Base-by-base conservation (phyloP, 2,113 vertebrate species). In the Salvelinus alpinus region DNA sequence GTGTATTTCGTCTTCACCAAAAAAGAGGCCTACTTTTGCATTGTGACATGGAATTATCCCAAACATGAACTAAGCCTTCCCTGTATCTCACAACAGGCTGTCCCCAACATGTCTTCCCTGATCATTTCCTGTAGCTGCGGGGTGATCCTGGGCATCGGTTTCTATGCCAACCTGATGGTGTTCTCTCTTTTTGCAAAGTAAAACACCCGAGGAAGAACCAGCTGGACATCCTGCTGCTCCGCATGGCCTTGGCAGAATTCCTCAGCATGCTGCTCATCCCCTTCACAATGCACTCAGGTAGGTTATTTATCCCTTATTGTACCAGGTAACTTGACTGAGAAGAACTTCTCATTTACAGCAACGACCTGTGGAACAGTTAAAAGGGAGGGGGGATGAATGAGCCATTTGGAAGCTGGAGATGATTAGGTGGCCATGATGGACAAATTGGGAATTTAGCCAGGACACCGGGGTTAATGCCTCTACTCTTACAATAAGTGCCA, bases 101-200 rank as follows among this genome's bases (percentile, higher is more conserved):
- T 74, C 73, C 78, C 79, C 29, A 93, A 91, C 66, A 85, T 72
- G 7, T 94, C 92, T 2, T 89, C 79, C 38, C 57, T 93, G 77
- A 91, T 92, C 80, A 94, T 93, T 59, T 92, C 91, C 79, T 91
- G 91, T 67, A 91, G 85, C 70, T 92, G 93, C 73, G 89, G 89
- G 4, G 84, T 92, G 77, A 93, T 94, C 73, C 80, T 94, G 76
- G 86, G 87, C 64, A 86, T 92, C 7, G 92, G 93, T 59, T 89
- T 94, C 54, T 88, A 89, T 51, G 91, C 91, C 82, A 93, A 94
- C 84, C 83, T 91, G 67, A 90, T 94, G 78, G 92, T 91, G 77
- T 93, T 94, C 83, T 89, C 87, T 8, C 84, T 95, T 78, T 93
- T 94, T 62, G 92, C 88, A 29, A 94, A 90, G 79, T 81, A 92